Conservation (phyloP, 2,888 invertebrate genomes). For the Luperina testacea region DNA sequence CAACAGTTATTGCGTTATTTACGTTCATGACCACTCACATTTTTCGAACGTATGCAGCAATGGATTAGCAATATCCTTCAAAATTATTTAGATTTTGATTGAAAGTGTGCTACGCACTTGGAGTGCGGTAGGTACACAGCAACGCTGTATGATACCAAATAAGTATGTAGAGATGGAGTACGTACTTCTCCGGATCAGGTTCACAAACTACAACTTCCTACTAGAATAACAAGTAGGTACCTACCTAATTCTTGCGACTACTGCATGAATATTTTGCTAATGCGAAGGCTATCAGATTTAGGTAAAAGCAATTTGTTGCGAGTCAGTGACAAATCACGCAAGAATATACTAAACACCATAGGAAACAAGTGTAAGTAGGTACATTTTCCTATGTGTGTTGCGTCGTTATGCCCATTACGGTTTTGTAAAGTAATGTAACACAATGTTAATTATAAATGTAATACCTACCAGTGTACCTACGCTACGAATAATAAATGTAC, state of each 20-base stretch:
- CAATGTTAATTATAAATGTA: slow-evolving; percentile 26
- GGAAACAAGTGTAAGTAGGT: slow-evolving; percentile 3
- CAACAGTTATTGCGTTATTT: no score
- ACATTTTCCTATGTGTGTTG: slow-evolving; percentile 19
- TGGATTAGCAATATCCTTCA: no score
- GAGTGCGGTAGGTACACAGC: neutral
- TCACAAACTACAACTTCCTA: neutral
- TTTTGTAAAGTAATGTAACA: slow-evolving; percentile 1
- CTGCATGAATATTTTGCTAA: slow-evolving; percentile 1
- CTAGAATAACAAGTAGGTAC: neutral
- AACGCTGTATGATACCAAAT: neutral
- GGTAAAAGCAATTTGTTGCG: slow-evolving; percentile 14
- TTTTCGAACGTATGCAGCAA: no score
- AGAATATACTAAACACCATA: neutral
- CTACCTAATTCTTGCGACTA: neutral
- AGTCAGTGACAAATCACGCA: slow-evolving; percentile 32
- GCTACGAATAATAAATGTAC: neutral
- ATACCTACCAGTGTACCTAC: neutral
- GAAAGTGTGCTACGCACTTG: no score
- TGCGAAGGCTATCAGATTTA: slow-evolving; percentile 7
- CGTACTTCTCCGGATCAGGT: neutral
- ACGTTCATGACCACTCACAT: no score
- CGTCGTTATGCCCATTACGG: slow-evolving; percentile 27
- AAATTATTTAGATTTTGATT: no score
- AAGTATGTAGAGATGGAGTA: neutral